phyloP scores from a whole-genome alignment of 1,140 invertebrate genomes.

The Drosophila novamexicana region DNA sequence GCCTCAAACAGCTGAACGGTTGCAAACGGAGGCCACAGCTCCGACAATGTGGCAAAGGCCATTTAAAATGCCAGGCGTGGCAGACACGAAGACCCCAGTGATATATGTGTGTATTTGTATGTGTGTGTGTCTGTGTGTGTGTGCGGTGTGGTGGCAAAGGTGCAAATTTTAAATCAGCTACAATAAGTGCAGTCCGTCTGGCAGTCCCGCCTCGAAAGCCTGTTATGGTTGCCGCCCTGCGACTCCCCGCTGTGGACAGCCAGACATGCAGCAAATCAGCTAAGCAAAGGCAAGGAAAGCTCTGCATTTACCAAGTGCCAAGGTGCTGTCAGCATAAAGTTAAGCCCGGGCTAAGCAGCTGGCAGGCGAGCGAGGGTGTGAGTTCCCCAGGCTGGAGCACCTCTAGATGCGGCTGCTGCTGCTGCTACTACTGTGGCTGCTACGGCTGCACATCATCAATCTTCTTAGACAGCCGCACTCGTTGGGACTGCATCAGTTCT shows the following conservation, averaged over 20 bases:
- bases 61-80: conserved; percentile 3
- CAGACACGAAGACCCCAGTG: conserved; percentile 44
- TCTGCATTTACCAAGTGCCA: conserved; percentile 75
- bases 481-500: conserved; percentile 67
- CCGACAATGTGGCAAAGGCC: conserved; percentile 14
- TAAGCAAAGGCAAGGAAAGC: conserved; percentile 45
- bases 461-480: conserved; percentile 74
- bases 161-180: conserved; percentile 79
- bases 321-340: conserved; percentile 81
- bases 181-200: conserved; percentile 56
- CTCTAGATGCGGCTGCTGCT: conserved; percentile 37
- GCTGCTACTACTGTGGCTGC: conserved; percentile 34
- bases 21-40: background rate
- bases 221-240: conserved; percentile 19
- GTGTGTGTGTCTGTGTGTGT: conserved; percentile 2
- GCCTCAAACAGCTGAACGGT: background rate
- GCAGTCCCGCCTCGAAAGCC: background rate
- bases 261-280: conserved; percentile 75
- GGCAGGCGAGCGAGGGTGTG: conserved; percentile 41
- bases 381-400: conserved; percentile 25
- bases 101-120: conserved; percentile 18
- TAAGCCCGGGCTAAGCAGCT: conserved; percentile 74
- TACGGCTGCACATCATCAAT: conserved; percentile 77
- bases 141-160: conserved; percentile 45
- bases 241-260: conserved; percentile 29